Evolutionary conservation across 2,888 invertebrate genomes (phyloP).

Genomic region (Coremacera marginata): DNA sequence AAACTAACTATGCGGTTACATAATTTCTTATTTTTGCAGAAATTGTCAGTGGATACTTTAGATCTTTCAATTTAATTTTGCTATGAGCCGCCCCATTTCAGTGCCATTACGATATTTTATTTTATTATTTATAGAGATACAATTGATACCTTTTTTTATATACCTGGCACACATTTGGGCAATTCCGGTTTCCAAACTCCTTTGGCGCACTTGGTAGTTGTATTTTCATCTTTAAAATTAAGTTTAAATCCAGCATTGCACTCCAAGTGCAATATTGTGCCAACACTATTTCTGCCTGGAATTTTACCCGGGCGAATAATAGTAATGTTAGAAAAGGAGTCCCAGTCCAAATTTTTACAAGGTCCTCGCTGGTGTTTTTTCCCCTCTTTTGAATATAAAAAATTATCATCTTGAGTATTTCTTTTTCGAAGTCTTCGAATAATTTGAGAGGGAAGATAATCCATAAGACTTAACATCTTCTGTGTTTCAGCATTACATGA

Average conservation of each 20-base stretch:
- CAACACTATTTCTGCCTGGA: constrained; percentile 80
- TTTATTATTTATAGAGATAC: neutral
- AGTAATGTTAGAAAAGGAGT: constrained; percentile 71
- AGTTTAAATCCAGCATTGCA: constrained; percentile 84
- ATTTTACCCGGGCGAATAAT: constrained; percentile 79
- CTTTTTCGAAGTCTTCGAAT: constrained; percentile 59
- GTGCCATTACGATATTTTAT: too few species aligned
- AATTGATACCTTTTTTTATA: constrained; percentile 53
- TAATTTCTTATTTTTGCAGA: too few species aligned
- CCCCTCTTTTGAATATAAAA: constrained; percentile 52
- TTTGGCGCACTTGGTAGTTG: constrained; percentile 83
- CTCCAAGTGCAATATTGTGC: constrained; percentile 80
- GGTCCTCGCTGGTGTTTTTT: constrained; percentile 71
- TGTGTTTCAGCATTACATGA: constrained; percentile 41
- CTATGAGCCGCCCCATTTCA: too few species aligned
- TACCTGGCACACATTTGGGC: constrained; percentile 84
- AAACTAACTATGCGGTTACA: too few species aligned
- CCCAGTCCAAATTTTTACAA: constrained; percentile 72
- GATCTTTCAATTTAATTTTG: too few species aligned
- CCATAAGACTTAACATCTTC: constrained; percentile 51
- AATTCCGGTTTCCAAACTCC: constrained; percentile 88
- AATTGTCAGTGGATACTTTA: too few species aligned
- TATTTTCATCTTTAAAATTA: constrained; percentile 79
- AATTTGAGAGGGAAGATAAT: constrained; percentile 64
- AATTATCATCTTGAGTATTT: constrained; percentile 50